Base-by-base conservation (phyloP, 2,797 vertebrate genomes). In the Hoplostethus atlanticus region DNA sequence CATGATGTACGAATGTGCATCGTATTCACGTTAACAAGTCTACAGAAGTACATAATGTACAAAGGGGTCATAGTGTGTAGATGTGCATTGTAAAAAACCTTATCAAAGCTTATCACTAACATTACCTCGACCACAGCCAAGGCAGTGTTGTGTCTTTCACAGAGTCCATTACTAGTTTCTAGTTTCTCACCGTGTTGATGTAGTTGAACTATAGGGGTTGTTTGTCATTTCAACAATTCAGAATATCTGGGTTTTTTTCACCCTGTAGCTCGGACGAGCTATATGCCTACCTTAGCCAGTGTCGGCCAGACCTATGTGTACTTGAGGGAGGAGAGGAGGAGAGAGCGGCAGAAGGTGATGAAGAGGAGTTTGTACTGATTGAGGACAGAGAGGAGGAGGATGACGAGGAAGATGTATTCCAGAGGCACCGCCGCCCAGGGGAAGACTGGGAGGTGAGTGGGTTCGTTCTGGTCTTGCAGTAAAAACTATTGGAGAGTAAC, bases 381-480 rank as follows among this genome's bases (percentile, higher is more conserved):
- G 92, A 93, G 69, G 93, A 93, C 28, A 80, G 81, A 40, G 90
- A 84, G 46, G 84, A 89, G 3, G 90, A 81, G 3, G 84, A 88
- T 0, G 84, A 86, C 3, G 83, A 81, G 36, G 80, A 63, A 17
- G 87, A 71, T 25, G 62, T 87, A 40, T 87, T 86, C 11, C 87
- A 76, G 79, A 89, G 71, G 56, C 90, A 90, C 46, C 81, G 76
- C 15, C 69, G 84, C 59, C 65, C 90, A 0, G 93, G 88, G n/a
- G 95, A 96, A 1, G 95, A 94, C 52, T 96, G 95, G 95, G 95
- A 96, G 94, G 95, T 95, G 68, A 86, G 89, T 62, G n/a, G 8
- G 31, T 48, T 17, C 28, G 21, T 36, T 64, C 11, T 17, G 12
- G 9, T 50, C 15, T 66, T 55, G 25, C 7, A 11, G 59, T 34